A percentile compares a stretch with the other conserved stretches of the same genome.
Evolutionary conservation across 2,888 invertebrate species (phyloP).

Genomic region (Caenorhabditis becei): DNA sequence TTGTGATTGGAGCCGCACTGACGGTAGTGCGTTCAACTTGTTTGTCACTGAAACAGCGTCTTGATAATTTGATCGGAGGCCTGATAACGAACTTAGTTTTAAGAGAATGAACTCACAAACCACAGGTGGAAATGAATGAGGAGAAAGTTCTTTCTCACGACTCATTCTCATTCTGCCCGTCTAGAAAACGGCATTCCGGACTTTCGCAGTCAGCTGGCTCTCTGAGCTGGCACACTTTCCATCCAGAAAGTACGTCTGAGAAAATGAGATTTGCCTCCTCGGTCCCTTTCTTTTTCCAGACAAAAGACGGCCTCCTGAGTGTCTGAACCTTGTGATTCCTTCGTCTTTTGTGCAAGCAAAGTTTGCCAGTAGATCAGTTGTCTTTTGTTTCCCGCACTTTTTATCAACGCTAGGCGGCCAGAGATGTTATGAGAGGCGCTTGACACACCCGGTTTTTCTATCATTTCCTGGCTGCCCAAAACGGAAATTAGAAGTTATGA

Average conservation of each 20-base stretch:
- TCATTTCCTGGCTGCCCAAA: not conserved
- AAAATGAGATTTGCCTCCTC: not conserved
- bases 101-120: no score
- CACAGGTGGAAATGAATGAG: no score
- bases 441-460: not conserved
- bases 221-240: no score
- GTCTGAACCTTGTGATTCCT: not conserved
- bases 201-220: not conserved
- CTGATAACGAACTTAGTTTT: no score
- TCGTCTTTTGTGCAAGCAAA: not conserved
- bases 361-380: not conserved
- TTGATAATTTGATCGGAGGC: not conserved
- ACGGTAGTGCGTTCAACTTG: not conserved
- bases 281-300: not conserved
- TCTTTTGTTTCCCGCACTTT: not conserved
- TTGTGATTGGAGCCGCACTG: not conserved
- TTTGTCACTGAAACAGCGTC: not conserved
- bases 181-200: not conserved
- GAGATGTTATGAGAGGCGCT: not conserved
- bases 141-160: no score
- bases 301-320: no score
- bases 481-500: slow-evolving; percentile 19
- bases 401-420: not conserved
- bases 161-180: no score
- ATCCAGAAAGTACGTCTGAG: not conserved